Evolutionary conservation across 2,888 invertebrate species (phyloP), one percentile per base, ranked within the genome.

Genomic region (Gisinianus flammeolus): DNA sequence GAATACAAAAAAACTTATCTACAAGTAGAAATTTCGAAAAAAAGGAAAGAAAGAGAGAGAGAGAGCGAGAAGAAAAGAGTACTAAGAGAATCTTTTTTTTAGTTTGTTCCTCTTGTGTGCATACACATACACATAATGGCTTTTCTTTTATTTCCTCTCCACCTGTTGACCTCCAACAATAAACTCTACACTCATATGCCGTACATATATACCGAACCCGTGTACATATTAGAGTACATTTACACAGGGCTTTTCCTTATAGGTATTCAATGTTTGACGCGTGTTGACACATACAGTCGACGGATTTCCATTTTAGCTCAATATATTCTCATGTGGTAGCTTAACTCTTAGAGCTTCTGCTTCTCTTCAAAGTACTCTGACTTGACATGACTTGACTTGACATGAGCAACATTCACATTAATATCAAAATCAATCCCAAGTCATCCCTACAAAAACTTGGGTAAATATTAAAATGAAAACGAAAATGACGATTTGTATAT

Each of bases 121-220:
- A 62, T 62, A 22, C 5, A 28, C 62, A 62, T 62, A 22, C 5
- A 0, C 24, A 68, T 68, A 68, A 68, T 68, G 68, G 68, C 35
- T 67, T 67, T 68, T 22, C 44, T 33, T 68, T 68, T 68, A 68
- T 44, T 44, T 68, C 44, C 44, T 35, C 35, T 68, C 68, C 68
- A 68, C 68, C 68, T 68, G 68, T 68, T 68, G 68, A 44, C 35
- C 68, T 26, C 19, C 44, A 44, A 44, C 44, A 44, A 44, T 26
- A 26, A 28, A 62, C 4, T 26, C 26, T 26, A 12, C 28, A n/a
- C 62, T 12, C 26, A 62, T 62, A 62, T 24, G 28, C 16, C 16
- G 28, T 62, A 12, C 26, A 26, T 62, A 3, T 26, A 12, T 26
- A 26, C 16, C 56, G 19, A 12, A 56, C 56, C 10, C 58, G n/a